These are phyloP conservation scores for Cydia fagiglandana DNA, from an alignment of 1,140 invertebrate genomes.

Conservation along the genomic window DNA sequence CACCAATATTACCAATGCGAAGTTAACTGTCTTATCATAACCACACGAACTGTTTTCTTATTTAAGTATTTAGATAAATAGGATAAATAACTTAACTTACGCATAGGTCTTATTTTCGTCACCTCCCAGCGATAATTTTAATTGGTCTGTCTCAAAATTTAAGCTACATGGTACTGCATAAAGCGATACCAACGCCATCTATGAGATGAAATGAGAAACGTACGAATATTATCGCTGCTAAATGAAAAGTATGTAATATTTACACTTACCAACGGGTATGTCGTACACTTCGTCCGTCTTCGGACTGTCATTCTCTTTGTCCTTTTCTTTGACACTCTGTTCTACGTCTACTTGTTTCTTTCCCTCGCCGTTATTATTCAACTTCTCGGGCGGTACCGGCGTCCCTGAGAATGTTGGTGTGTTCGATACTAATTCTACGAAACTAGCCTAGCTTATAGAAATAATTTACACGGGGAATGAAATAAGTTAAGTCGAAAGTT, in stretches of 20 bases:
- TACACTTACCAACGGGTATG: conserved; percentile 69
- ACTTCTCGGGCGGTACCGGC: conserved; percentile 51
- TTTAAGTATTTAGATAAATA: background rate
- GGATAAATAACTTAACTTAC: background rate
- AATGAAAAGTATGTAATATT: conserved; percentile 4
- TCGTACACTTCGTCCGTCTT: conserved; percentile 70
- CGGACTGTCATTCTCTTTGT: conserved; percentile 56
- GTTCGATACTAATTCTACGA: conserved; percentile 32
- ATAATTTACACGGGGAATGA: conserved; percentile 6
- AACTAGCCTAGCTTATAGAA: conserved; percentile 33
- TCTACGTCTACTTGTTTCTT: conserved; percentile 54
- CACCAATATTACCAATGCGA: conserved; percentile 28
- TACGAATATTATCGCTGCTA: conserved; percentile 7
- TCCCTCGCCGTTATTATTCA: conserved; percentile 65
- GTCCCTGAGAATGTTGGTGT: conserved; percentile 59
- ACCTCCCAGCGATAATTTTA: background rate
- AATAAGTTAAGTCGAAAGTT: background rate
- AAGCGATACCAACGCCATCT: background rate
- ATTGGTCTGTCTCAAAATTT: too few species aligned
- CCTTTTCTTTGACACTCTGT: conserved; percentile 47
- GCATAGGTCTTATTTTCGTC: conserved; percentile 1
- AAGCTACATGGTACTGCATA: too few species aligned
- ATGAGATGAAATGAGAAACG: background rate
- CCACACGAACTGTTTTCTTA: background rate
- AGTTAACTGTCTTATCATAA: background rate